Percentiles rank a stretch among this genome's conserved stretches.
Evolutionary conservation across 2,888 invertebrate species (phyloP).

Genomic region (Leptopilina drosophilae): DNA sequence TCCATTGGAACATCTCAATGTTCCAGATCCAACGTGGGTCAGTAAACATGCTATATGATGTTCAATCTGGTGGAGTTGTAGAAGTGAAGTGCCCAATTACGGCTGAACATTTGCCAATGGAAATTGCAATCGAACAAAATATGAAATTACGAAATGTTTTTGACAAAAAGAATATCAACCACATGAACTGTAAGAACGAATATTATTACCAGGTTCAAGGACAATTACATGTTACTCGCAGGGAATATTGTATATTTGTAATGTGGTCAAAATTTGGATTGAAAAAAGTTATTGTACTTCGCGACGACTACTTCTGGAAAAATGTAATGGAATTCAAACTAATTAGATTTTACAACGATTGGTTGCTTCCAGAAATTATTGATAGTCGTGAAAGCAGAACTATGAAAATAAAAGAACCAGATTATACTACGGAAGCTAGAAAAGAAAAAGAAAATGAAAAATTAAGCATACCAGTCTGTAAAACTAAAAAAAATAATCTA

Average conservation of each 20-base stretch:
- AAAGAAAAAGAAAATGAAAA: background rate
- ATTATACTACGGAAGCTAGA: background rate
- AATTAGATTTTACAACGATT: conserved; percentile 53
- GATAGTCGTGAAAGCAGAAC: conserved; percentile 48
- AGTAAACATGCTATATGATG: background rate
- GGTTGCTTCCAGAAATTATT: conserved; percentile 60
- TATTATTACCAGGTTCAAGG: conserved; percentile 60
- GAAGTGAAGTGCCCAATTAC: conserved; percentile 53
- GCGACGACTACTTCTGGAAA: conserved; percentile 58
- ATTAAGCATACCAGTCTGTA: too few relatives aligned
- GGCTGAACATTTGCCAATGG: conserved; percentile 18
- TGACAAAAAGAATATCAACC: conserved; percentile 39
- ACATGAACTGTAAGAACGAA: conserved; percentile 53
- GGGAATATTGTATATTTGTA: conserved; percentile 57
- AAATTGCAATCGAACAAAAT: conserved; percentile 36
- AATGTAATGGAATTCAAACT: conserved; percentile 51
- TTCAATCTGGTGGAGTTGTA: conserved; percentile 46
- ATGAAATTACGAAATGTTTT: conserved; percentile 30
- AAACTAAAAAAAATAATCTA: too few relatives aligned
- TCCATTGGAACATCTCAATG: background rate
- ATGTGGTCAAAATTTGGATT: conserved; percentile 54
- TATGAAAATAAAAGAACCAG: background rate
- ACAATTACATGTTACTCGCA: conserved; percentile 56
- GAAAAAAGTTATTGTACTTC: conserved; percentile 48
- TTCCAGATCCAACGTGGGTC: background rate